Evolutionary conservation across 2,113 vertebrate species (phyloP), one percentile per base, ranked within the genome.

Genomic region (Oncorhynchus kisutch): DNA sequence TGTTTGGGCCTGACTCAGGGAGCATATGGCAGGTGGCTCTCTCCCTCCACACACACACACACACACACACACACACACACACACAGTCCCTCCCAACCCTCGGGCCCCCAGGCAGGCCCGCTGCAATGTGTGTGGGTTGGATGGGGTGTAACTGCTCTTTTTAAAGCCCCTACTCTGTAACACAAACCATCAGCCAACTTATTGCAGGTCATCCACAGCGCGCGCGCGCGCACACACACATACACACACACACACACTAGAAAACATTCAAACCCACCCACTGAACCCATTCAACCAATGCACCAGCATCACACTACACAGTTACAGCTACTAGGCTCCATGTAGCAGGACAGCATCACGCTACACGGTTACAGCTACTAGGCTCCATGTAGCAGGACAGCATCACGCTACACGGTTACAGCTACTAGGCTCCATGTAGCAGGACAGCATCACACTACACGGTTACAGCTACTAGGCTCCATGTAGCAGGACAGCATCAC

Each of bases 1-100:
- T 94, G 91, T 93, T 92, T 88, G 85, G 86, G 85, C 77, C 79
- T 76, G 87, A 90, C 84, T 89, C 78, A 66, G 39, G 74, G 81
- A 93, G 87, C 92, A 92, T 92, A 93, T 93, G 93, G 93, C 92
- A 92, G 93, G 92, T 93, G 90, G 89, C 90, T 88, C 90, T 87
- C 86, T 45, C 80, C 75, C 88, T 86, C 89, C 88, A 34, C 5
- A 31, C 31, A 85, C 88, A 87, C 87, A 78, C 84, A 78, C 62
- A 73, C n/a, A n/a, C n/a, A n/a, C n/a, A n/a, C n/a, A n/a, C n/a
- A n/a, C 88, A 34, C 5, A 31, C 31, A 85, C 88, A 87, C 87
- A 78, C 84, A 78, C 62, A 73, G 73, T 54, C 70, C 84, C 80
- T 81, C 89, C 64, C 87, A 78, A 82, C 89, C 91, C 65, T 29